Base-by-base conservation (phyloP, 2,797 vertebrate genomes). In the Orientallactaga sibirica region DNA sequence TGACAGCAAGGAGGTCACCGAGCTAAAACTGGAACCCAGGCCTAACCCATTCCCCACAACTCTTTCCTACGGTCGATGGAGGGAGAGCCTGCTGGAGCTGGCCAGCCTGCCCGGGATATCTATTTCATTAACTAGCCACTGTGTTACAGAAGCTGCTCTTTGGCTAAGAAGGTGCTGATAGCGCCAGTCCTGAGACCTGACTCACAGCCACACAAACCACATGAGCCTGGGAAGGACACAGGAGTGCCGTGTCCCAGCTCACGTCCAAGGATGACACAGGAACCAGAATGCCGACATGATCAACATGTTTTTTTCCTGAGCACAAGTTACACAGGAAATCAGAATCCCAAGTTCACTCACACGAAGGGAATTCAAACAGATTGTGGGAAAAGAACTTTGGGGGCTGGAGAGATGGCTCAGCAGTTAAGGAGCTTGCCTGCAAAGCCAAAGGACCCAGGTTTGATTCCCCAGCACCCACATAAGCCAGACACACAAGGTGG, bases 231-330 rank as follows among this genome's bases (percentile, higher is more conserved):
- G 76, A 71, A 82, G 86, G 73, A 84, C 41, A 9, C 14, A 7
- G 4, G 25, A 33, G 52, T 14, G 25, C 43, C 61, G 0, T 14
- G 14, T 64, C 66, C 67, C 67, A 18, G 2, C 25, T 15, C 22
- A 43, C 52, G 11, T 62, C 81, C 66, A 12, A 66, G 78, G 71
- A 20, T 3, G 77, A 14, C 64, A 14, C 55, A 16, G 86, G 79
- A 41, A 52, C 71, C 67, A 19, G 74, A 10, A 5, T 1, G 10
- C 43, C 43, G 0, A 33, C 0, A 0, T 3, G 29, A 7, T 20
- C 68, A 62, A 43, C 67, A 7, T 10, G 75, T 71, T 82, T 71
- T 19, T 83, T 93, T 84, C 52, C 79, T 55, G n/a, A 29, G 24
- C 61, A 61, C 25, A 11, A 52, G 61, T 27, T 27, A 61, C 75